Conservation (phyloP, 2,113 vertebrate genomes). For the Rhineura floridana region DNA sequence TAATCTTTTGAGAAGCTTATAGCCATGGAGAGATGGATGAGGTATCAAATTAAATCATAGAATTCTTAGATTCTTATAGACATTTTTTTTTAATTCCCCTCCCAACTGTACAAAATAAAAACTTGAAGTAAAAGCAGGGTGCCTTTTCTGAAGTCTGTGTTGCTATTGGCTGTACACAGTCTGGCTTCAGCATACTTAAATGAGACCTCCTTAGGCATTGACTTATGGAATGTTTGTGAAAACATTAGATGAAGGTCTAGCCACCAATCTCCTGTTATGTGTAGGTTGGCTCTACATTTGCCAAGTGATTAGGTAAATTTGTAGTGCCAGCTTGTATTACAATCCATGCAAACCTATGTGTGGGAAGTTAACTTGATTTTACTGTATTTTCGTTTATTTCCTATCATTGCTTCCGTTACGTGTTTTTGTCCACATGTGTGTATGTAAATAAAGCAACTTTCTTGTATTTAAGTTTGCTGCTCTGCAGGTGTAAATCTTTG, state of each 20-base stretch:
- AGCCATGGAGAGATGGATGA: neutral
- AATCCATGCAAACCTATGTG: neutral
- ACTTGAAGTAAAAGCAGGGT: neutral
- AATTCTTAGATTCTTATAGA: too few species aligned
- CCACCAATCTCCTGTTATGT: too few species aligned
- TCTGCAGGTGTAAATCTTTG: too few species aligned
- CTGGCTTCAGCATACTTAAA: neutral
- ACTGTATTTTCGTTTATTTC: too few species aligned
- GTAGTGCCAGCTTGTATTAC: neutral
- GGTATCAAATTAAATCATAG: too few species aligned
- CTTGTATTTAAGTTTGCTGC: too few species aligned
- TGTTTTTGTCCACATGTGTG: too few species aligned
- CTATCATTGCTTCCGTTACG: too few species aligned
- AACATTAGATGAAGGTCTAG: neutral
- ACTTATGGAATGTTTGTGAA: neutral
- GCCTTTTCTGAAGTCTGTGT: neutral
- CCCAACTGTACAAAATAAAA: neutral
- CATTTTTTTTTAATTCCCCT: neutral
- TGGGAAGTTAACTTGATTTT: too few species aligned
- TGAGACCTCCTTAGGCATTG: neutral
- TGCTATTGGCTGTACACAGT: neutral
- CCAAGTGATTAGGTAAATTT: neutral
- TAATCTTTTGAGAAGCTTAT: neutral
- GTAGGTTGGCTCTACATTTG: too few species aligned
- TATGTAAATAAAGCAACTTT: too few species aligned